Evolutionary conservation across 2,113 vertebrate species (phyloP), one percentile per base, ranked within the genome.

Genomic region (Hystrix cristata): DNA sequence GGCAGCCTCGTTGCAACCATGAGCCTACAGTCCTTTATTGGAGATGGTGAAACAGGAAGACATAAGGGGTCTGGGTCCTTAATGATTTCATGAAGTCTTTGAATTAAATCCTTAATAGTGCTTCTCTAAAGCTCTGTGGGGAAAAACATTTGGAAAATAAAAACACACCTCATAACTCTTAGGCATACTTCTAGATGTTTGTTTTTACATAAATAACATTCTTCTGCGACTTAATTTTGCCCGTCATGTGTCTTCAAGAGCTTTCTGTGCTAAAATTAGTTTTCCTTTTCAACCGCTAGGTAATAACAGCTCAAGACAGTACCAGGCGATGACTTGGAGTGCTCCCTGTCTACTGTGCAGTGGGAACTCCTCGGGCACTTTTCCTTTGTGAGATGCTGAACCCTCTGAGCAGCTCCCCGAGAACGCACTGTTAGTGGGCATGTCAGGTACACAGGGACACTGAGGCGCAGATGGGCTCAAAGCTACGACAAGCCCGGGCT

Each of bases 261-360:
- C 18, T 38, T 59, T 18, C 48, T 10, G 0, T 0, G 3, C 27
- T 15, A 27, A 29, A 0, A 5, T 7, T 2, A 7, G 5, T 31
- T 14, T 4, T 72, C 51, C 31, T n/a, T 43, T 78, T 1, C 29
- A 60, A 2, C 34, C 21, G 7, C 51, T 29, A 3, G 14, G 25
- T 65, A 3, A 4, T 31, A 2, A 4, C 18, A 8, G 67, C 6
- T 46, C 19, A 31, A 14, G 43, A 46, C 29, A 29, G 5, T 4
- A 53, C 34, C 51, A 14, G 46, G 19, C 4, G 7, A 6, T 7
- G 53, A 34, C 43, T 71, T 25, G 3, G 2, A 60, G 31, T 4
- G 19, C 6, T 11, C 38, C 69, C 19, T 19, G n/a, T n/a, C 78
- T 19, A 5, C 38, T 19, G 0, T 12, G 51, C 65, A 57, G 60